A percentile compares a stretch with the other conserved stretches of the same genome.
Evolutionary conservation across 1,140 invertebrate species (phyloP).

Genomic region (Macrostomum lignano): DNA sequence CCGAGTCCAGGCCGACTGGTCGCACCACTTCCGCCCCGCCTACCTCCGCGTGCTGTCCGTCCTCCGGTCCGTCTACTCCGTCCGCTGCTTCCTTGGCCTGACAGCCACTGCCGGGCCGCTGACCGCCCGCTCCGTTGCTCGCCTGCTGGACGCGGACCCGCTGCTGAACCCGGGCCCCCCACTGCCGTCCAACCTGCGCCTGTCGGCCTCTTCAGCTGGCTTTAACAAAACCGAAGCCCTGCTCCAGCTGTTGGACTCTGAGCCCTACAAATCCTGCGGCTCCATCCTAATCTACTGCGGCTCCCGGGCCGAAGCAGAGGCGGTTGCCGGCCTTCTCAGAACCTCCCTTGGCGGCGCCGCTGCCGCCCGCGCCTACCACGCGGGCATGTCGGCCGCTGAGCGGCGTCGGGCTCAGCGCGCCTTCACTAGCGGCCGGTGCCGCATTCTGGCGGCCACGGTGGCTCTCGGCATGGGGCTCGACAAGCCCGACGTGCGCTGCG

Average conservation of each 20-base stretch:
- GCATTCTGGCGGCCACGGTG: constrained; percentile 73
- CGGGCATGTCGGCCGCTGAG: constrained; percentile 47
- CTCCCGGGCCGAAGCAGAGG: constrained; percentile 53
- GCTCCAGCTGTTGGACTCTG: constrained; percentile 41
- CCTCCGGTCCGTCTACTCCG: constrained; percentile 48
- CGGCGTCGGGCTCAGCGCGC: constrained; percentile 53
- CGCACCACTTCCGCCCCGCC: constrained; percentile 82
- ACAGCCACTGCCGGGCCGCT: constrained; percentile 62
- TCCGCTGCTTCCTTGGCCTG: constrained; percentile 56
- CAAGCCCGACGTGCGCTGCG: too few species aligned
- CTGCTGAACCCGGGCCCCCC: constrained; percentile 49
- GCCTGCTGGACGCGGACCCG: constrained; percentile 37
- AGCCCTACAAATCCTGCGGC: constrained; percentile 35
- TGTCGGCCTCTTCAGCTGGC: constrained; percentile 32
- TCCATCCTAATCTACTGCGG: constrained; percentile 84
- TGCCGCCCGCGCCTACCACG: constrained; percentile 63
- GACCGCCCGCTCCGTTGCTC: constrained; percentile 45
- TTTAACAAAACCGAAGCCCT: constrained; percentile 31
- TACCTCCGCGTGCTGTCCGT: constrained; percentile 63
- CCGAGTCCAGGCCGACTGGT: constrained; percentile 93
- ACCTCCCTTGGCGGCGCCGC: constrained; percentile 33
- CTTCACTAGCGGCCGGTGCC: constrained; percentile 50
- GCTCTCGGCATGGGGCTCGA: constrained; percentile 95
- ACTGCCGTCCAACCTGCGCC: constrained; percentile 48
- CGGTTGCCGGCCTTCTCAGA: constrained; percentile 47